Conservation (phyloP, 2,113 vertebrate species). For the Corythornis madagascariensis region DNA sequence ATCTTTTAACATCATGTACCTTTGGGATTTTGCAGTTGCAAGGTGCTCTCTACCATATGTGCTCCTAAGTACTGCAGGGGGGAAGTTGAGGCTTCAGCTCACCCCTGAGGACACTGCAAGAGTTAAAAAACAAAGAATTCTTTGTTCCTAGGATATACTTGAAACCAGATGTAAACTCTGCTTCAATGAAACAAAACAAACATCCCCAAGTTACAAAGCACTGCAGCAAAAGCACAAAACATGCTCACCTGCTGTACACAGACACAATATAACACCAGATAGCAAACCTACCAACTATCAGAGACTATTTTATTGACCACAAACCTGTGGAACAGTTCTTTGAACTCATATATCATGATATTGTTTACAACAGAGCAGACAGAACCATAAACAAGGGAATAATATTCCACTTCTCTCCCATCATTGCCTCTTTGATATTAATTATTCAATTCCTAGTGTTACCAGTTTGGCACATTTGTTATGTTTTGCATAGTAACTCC, state of each 20-base stretch:
- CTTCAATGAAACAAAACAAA: not conserved
- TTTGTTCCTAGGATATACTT: not conserved
- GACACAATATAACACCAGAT: not conserved
- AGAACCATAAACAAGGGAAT: not conserved
- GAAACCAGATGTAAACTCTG: not conserved
- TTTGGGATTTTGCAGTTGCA: not conserved
- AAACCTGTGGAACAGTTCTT: not conserved
- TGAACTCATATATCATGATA: not conserved
- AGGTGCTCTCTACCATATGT: not conserved
- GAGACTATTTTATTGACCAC: not conserved
- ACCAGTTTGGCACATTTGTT: not conserved
- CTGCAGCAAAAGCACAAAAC: not conserved
- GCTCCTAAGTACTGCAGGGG: not conserved
- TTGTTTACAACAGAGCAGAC: not conserved
- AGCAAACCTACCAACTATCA: not conserved
- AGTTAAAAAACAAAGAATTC: not conserved
- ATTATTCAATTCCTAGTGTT: slow-evolving; percentile 16
- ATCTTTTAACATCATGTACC: not conserved
- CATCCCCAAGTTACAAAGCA: not conserved
- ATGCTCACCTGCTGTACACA: not conserved
- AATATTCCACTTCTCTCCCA: not conserved
- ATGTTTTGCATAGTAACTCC: not conserved
- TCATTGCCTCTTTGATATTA: not conserved
- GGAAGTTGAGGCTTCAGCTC: not conserved
- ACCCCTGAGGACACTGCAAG: not conserved